Conservation (phyloP, 2,888 invertebrate species). For the Marronus borbonicus region DNA sequence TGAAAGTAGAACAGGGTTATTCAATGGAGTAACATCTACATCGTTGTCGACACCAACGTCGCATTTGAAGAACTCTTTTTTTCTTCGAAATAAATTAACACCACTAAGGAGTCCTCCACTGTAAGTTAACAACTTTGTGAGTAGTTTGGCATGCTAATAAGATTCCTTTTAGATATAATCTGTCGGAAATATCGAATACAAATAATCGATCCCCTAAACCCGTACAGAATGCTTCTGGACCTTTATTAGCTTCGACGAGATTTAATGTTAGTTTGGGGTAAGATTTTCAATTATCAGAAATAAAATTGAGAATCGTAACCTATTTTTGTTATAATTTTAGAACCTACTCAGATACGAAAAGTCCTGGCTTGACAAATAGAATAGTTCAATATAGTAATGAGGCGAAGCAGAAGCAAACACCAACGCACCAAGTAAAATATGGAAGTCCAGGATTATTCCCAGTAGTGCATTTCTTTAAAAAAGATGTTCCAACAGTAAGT, state of each 20-base stretch:
- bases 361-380: slow-evolving; percentile 72
- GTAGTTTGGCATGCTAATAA: not conserved
- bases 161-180: slow-evolving; percentile 46
- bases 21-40: slow-evolving; percentile 50
- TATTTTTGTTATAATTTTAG: slow-evolving; percentile 55
- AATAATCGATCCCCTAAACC: slow-evolving; percentile 55
- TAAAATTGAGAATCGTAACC: not conserved
- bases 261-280: slow-evolving; percentile 71
- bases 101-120: slow-evolving; percentile 44
- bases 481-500: slow-evolving; percentile 65
- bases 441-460: slow-evolving; percentile 71
- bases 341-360: slow-evolving; percentile 72
- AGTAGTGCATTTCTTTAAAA: slow-evolving; percentile 71
- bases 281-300: slow-evolving; percentile 49
- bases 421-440: slow-evolving; percentile 68
- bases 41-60: slow-evolving; percentile 38
- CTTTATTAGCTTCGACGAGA: slow-evolving; percentile 69
- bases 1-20: slow-evolving; percentile 30
- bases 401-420: slow-evolving; percentile 57
- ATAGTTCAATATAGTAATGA: slow-evolving; percentile 72
- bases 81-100: slow-evolving; percentile 42
- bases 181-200: slow-evolving; percentile 42
- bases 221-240: slow-evolving; percentile 68
- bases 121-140: slow-evolving; percentile 28
- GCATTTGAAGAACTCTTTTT: slow-evolving; percentile 39